Conservation (phyloP, 23 tunicate genomes). For the Ascidia mentula region DNA sequence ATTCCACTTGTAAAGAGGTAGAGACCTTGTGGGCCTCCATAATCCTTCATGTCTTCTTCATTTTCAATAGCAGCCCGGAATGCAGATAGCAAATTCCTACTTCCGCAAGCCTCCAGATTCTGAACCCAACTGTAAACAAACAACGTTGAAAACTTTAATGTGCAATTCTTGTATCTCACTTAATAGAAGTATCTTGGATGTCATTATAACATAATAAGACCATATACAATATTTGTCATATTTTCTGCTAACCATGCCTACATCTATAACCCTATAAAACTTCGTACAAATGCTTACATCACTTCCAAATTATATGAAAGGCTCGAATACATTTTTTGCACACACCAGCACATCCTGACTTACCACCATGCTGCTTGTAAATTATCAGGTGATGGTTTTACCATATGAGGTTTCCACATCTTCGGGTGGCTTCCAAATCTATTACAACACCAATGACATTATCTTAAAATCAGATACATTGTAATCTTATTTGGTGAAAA, state of each 20-base stretch:
- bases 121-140: conserved; percentile 56
- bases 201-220: too few relatives aligned
- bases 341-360: too few relatives aligned
- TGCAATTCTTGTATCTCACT: too few relatives aligned
- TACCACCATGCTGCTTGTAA: conserved; percentile 91
- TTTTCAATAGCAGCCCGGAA: conserved; percentile 81
- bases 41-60: conserved; percentile 54
- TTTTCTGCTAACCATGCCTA: too few relatives aligned
- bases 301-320: too few relatives aligned
- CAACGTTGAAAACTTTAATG: neutral
- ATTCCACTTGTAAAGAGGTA: conserved; percentile 78
- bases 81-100: conserved; percentile 71
- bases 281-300: too few relatives aligned
- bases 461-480: neutral
- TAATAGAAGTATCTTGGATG: too few relatives aligned
- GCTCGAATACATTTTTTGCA: too few relatives aligned
- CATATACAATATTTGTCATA: too few relatives aligned
- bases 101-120: conserved; percentile 69
- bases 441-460: neutral
- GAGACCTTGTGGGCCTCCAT: conserved; percentile 69
- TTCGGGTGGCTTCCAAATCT: conserved; percentile 92
- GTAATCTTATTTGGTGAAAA: too few relatives aligned
- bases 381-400: conserved; percentile 79
- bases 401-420: conserved; percentile 96
- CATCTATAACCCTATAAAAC: too few relatives aligned